A percentile compares a stretch with the other conserved stretches of the same genome.
Evolutionary conservation across 2,888 invertebrate genomes (phyloP).

Genomic region (Pediacus dermestoides): DNA sequence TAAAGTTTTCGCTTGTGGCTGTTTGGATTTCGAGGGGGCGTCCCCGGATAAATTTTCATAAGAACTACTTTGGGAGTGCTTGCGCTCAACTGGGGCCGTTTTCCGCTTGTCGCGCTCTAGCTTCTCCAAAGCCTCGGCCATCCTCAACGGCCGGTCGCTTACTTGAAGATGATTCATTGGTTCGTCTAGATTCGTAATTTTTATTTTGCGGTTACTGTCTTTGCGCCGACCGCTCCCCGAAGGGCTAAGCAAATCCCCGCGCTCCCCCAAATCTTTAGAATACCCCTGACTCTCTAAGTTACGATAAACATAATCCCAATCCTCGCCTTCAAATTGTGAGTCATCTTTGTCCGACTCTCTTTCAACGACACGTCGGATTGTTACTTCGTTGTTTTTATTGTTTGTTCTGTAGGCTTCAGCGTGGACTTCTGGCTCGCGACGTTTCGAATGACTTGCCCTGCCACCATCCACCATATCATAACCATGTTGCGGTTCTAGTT

Average conservation of each 20-base stretch:
- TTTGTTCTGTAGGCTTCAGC: slow-evolving; percentile 14
- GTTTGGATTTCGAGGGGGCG: slow-evolving; percentile 17
- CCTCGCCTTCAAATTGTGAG: slow-evolving; percentile 54
- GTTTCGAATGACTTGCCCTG: slow-evolving; percentile 23
- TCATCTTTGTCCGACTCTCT: slow-evolving; percentile 21
- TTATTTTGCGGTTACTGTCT: slow-evolving; percentile 53
- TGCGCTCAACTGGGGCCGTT: slow-evolving; percentile 30
- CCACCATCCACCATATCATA: slow-evolving; percentile 40
- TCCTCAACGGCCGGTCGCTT: slow-evolving; percentile 53
- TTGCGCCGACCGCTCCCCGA: slow-evolving; percentile 46
- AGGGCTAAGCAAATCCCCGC: slow-evolving; percentile 61
- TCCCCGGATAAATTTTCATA: slow-evolving; percentile 45
- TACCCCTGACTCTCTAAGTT: slow-evolving; percentile 73
- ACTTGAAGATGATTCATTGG: slow-evolving; percentile 55
- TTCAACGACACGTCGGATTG: slow-evolving; percentile 6
- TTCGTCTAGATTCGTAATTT: slow-evolving; percentile 57
- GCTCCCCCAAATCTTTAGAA: slow-evolving; percentile 60
- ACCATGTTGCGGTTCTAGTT: slow-evolving; percentile 54
- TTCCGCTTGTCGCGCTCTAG: slow-evolving; percentile 44
- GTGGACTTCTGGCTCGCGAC: slow-evolving; percentile 9
- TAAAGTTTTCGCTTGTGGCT: slow-evolving; percentile 27
- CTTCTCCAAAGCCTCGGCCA: slow-evolving; percentile 51
- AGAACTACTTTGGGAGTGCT: slow-evolving; percentile 38
- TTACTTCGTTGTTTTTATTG: slow-evolving; percentile 15
- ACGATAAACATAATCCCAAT: slow-evolving; percentile 78